phyloP scores from a whole-genome alignment of 2,113 vertebrate species.

The Pachycephala philippinensis region DNA sequence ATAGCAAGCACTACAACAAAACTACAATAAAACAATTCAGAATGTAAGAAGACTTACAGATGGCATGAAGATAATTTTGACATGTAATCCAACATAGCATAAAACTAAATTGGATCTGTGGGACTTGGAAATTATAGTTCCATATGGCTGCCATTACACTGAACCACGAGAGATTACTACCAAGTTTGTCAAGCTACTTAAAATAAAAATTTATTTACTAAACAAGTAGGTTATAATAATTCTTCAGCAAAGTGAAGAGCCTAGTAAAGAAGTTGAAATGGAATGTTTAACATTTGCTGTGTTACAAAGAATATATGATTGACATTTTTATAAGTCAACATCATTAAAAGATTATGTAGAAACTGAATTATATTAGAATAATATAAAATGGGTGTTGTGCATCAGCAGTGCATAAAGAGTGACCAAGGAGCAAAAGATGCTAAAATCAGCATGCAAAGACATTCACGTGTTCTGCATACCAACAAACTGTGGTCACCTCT shows the following conservation, averaged over 20 bases:
- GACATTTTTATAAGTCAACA: not conserved
- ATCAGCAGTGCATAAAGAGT: not conserved
- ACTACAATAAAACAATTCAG: not conserved
- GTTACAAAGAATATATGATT: not conserved
- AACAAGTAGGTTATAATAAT: constrained; percentile 13
- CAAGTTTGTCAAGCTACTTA: constrained; percentile 56
- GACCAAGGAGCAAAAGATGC: not conserved
- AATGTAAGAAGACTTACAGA: constrained; percentile 52
- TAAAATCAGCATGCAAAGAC: not conserved
- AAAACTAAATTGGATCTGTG: constrained; percentile 61
- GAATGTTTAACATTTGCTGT: not conserved
- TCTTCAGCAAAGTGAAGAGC: not conserved
- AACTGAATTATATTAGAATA: not conserved
- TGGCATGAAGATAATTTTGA: constrained; percentile 57
- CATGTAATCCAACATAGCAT: constrained; percentile 42
- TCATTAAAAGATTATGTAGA: not conserved
- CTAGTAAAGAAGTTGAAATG: not conserved
- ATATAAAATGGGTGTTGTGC: not conserved
- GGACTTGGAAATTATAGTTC: constrained; percentile 65
- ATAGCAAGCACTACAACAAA: not conserved
- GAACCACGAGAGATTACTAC: constrained; percentile 29
- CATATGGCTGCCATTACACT: constrained; percentile 59
- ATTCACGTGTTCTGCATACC: not conserved
- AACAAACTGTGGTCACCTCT: not conserved
- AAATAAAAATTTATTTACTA: constrained; percentile 49